Base-by-base conservation (phyloP, 1,140 invertebrate species). In the Drosophila burlai region DNA sequence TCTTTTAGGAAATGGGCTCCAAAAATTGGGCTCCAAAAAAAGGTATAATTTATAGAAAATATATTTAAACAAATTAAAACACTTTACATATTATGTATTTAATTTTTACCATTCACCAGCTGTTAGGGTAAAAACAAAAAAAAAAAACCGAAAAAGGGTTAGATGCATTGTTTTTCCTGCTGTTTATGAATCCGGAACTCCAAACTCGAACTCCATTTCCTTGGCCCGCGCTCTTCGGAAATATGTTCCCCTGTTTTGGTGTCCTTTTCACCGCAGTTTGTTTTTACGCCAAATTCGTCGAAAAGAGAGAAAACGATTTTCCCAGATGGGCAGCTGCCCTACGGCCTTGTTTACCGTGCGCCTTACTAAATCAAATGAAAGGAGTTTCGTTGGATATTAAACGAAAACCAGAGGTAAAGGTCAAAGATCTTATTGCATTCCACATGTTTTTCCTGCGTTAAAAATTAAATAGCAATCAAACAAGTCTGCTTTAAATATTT, bases 361-460 rank as follows among this genome's bases (percentile, higher is more conserved):
- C 69, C 60, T 73, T 76, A 64, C 64, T 80, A 67, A 71, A 83
- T 76, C 50, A 69, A 83, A 74, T 65, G 58, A 74, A 60, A 40
- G 29, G 49, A 66, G 16, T 42, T 59, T 3, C 18, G 11, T 1
- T 34, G 26, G 24, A n/a, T 43, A 21, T 31, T 64, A 31, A 64
- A 64, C 8, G 4, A 55, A 16, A 6, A 16, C 4, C 34, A 54
- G 21, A 16, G 13, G 13, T 15, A 38, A 55, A 38, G 52, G 52
- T 24, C 18, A 55, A 16, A 13, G 10, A 34, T 31, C 10, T n/a
- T 31, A 31, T 50, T 18, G 9, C 47, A 29, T 10, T 26, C 7
- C 1, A 8, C 8, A 4, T 26, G 21, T 24, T 15, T 16, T 8
- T 26, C 8, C 0, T 26, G 6, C 2, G 3, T 26, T n/a, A n/a